phyloP scores from a whole-genome alignment of 2,113 vertebrate genomes.

The Toxotes jaculatrix region DNA sequence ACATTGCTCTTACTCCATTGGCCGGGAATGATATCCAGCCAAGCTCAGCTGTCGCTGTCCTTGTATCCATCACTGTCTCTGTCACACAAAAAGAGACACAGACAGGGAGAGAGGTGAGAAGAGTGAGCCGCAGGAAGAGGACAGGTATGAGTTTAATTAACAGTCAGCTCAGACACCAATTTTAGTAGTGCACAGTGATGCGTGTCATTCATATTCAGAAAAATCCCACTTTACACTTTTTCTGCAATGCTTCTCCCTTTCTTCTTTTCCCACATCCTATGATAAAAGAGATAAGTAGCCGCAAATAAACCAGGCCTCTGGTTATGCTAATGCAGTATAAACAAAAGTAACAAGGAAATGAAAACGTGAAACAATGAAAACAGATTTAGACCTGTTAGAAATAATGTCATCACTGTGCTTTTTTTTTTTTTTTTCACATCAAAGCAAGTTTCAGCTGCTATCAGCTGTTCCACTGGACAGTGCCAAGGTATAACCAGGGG shows the following conservation, averaged over 20 bases:
- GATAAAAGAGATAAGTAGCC: slow-evolving; percentile 21
- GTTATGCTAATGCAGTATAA: slow-evolving; percentile 5
- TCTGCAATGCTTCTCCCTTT: slow-evolving; percentile 1
- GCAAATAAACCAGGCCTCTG: slow-evolving; percentile 9
- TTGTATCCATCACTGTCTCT: slow-evolving; percentile 98
- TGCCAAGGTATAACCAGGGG: too few relatives aligned
- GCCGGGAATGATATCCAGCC: slow-evolving; percentile 96
- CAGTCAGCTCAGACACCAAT: slow-evolving; percentile 44
- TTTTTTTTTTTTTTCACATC: background rate
- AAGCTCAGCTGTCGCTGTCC: slow-evolving; percentile 95
- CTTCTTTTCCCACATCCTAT: background rate
- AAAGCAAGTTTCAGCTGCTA: background rate
- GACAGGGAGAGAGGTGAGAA: slow-evolving; percentile 37
- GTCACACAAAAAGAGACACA: slow-evolving; percentile 67
- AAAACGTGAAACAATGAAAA: background rate
- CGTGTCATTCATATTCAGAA: slow-evolving; percentile 49
- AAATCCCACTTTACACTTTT: slow-evolving; percentile 32
- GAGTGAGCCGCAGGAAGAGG: slow-evolving; percentile 24
- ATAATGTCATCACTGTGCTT: background rate
- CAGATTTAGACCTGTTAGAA: slow-evolving; percentile 19
- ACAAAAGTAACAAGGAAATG: slow-evolving; percentile 17
- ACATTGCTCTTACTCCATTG: slow-evolving; percentile 91
- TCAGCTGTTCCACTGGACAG: background rate
- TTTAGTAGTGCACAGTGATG: slow-evolving; percentile 42
- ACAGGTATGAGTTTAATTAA: slow-evolving; percentile 63